A percentile compares a stretch with the other conserved stretches of the same genome.
Evolutionary conservation across 2,888 invertebrate species (phyloP).

Genomic region (Rapana venosa): DNA sequence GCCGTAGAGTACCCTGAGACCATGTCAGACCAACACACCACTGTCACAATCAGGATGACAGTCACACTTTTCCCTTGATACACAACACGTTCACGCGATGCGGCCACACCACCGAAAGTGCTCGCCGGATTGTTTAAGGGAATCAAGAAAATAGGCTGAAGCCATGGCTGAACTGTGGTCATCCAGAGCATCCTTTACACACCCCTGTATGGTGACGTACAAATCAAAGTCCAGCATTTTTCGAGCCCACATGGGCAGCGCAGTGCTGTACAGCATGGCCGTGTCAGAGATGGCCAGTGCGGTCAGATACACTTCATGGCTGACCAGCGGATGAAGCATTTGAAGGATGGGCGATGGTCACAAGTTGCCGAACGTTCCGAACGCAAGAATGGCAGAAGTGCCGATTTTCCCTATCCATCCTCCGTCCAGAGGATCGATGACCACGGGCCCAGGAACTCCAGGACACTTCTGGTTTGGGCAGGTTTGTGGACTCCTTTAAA

Average conservation of each 20-base stretch:
- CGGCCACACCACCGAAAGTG: constrained; percentile 38
- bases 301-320: constrained; percentile 28
- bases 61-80: neutral
- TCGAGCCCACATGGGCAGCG: neutral
- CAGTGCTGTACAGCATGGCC: constrained; percentile 20
- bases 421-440: neutral
- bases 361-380: constrained; percentile 32
- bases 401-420: constrained; percentile 27
- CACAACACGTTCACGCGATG: constrained; percentile 25
- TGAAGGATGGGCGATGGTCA: constrained; percentile 29
- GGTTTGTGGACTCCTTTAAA: neutral
- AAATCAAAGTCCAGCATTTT: neutral
- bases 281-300: constrained; percentile 29
- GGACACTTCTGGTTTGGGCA: neutral
- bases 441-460: neutral
- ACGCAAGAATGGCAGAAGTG: neutral
- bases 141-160: constrained; percentile 46
- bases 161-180: constrained; percentile 5
- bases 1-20: constrained; percentile 59
- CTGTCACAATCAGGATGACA: neutral
- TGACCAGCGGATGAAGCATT: neutral
- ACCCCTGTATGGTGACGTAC: neutral
- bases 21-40: constrained; percentile 52
- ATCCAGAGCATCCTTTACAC: neutral
- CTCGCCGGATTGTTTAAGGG: constrained; percentile 43